Percentiles rank a stretch among this genome's conserved stretches.
These are phyloP conservation scores for Catamblyrhynchus diadema DNA, from an alignment of 2,797 vertebrate genomes.

Conservation along the genomic window DNA sequence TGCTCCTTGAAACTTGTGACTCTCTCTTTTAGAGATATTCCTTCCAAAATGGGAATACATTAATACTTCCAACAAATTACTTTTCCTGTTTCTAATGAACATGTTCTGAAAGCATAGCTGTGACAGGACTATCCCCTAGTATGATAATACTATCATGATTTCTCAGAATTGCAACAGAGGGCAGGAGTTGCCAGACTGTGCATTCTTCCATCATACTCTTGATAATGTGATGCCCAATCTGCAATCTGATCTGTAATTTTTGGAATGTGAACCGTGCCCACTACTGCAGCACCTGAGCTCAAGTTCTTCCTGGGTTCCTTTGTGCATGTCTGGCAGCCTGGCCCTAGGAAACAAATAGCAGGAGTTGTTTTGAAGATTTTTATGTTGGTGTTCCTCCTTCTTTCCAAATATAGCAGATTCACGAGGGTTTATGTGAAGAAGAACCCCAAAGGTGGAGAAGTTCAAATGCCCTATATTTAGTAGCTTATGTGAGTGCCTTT, in stretches of 20 bases:
- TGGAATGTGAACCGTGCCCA: neutral
- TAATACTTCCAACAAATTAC: neutral
- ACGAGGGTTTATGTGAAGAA: neutral
- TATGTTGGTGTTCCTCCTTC: neutral
- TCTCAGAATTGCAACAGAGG: neutral
- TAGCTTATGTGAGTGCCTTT: neutral
- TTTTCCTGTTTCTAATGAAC: neutral
- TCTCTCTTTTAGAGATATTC: neutral
- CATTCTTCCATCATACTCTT: neutral
- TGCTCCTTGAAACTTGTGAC: neutral
- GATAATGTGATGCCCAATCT: neutral
- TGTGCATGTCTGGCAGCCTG: neutral
- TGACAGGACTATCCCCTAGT: neutral
- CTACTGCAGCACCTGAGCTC: neutral
- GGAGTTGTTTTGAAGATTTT: neutral
- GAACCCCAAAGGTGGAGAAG: neutral
- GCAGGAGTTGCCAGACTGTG: neutral
- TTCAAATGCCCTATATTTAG: neutral
- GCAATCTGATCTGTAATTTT: neutral
- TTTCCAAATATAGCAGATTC: constrained; percentile 30
- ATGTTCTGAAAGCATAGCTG: neutral
- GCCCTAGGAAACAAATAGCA: constrained; percentile 29
- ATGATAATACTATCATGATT: neutral
- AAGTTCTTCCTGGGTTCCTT: neutral
- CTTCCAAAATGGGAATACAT: neutral